phyloP scores from a whole-genome alignment of 1,140 invertebrate genomes.

The Aphelinus certus region DNA sequence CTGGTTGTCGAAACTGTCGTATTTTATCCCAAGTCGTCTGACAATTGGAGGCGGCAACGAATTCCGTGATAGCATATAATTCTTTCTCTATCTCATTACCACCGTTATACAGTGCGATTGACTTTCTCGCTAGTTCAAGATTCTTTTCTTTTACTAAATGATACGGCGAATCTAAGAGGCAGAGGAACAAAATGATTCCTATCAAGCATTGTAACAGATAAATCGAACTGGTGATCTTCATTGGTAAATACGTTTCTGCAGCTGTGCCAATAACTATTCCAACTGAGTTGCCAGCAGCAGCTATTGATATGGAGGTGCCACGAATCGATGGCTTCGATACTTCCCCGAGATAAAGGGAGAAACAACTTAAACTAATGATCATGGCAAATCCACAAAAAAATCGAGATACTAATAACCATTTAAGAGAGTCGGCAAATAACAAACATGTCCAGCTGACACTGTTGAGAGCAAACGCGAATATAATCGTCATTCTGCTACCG shows the following conservation, averaged over 20 bases:
- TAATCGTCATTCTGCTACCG: constrained; percentile 73
- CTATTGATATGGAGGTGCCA: constrained; percentile 72
- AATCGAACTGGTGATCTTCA: constrained; percentile 66
- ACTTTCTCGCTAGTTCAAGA: constrained; percentile 68
- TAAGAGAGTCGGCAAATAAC: constrained; percentile 64
- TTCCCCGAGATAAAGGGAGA: constrained; percentile 73
- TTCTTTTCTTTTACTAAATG: constrained; percentile 69
- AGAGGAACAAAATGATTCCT: constrained; percentile 70
- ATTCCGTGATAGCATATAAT: constrained; percentile 67
- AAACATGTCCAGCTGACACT: constrained; percentile 71
- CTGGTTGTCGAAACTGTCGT: constrained; percentile 66
- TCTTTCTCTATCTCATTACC: constrained; percentile 68
- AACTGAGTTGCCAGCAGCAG: constrained; percentile 60
- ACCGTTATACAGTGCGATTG: constrained; percentile 67
- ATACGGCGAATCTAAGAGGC: constrained; percentile 80
- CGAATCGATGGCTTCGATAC: constrained; percentile 72
- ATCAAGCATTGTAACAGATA: constrained; percentile 66
- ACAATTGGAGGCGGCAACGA: constrained; percentile 62
- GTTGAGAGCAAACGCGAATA: constrained; percentile 69
- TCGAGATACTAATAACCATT: constrained; percentile 66
- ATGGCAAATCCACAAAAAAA: constrained; percentile 71
- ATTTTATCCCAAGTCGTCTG: constrained; percentile 65
- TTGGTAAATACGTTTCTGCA: constrained; percentile 69
- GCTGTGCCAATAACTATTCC: constrained; percentile 75
- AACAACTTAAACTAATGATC: constrained; percentile 72